Base-by-base conservation (phyloP, 1,140 invertebrate genomes). In the Leptinotarsa texana region DNA sequence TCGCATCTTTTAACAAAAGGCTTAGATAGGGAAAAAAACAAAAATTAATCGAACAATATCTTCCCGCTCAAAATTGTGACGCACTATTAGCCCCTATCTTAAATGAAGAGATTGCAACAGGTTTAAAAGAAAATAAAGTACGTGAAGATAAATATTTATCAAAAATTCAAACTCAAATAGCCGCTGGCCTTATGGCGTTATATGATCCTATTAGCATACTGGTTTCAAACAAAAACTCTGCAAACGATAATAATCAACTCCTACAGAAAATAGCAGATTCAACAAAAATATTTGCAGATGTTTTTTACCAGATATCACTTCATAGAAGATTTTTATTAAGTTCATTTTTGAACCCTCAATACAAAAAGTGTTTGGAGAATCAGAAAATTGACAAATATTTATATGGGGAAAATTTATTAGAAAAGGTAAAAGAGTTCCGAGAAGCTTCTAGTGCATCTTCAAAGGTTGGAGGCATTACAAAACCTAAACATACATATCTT, bases 281-380 rank as follows among this genome's bases (percentile, higher is more conserved):
- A 27, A 27, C 27, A 27, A 27, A 27, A 27, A 27, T 27, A 6
- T 61, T 18, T 61, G 57, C 57, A 61, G 18, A 61, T 17, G 6
- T 61, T 61, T 61, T 13, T 13, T 61, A 61, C 18, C 57, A 61
- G 6, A 61, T 61, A 61, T 61, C 57, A 61, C 57, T 17, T 61
- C 57, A 61, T 61, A 61, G 57, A 61, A 61, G 57, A 18, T 61
- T 61, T 61, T 61, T 61, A 18, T 61, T 61, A 61, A 27, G 27
- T 27, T 27, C 27, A 27, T 27, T 27, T 27, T 27, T 27, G 27
- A 27, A 27, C 27, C 27, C 18, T 8, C 57, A 61, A 18, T 61
- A 17, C 18, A 61, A 61, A 61, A 61, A 61, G 57, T 61, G 57
- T 18, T 61, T 61, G 57, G 57, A 61, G 57, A 61, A 18, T 18